Evolutionary conservation across 2,113 vertebrate genomes (phyloP).

Genomic region (Pseudonaja textilis): DNA sequence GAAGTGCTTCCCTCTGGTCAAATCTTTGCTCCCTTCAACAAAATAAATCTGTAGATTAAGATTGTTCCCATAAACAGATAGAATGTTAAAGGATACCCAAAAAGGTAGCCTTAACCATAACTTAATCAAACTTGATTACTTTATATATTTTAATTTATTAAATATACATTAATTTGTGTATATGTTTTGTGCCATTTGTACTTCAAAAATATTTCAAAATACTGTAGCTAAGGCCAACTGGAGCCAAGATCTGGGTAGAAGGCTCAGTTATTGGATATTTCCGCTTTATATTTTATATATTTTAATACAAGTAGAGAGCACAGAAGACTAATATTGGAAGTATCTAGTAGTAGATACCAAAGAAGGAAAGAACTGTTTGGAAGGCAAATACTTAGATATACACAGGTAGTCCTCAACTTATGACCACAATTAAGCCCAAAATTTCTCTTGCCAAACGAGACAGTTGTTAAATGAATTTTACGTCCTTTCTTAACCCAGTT

Average conservation of each 20-base stretch:
- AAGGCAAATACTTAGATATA: neutral
- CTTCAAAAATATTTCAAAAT: neutral
- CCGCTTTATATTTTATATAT: neutral
- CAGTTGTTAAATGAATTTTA: neutral
- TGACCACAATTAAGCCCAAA: neutral
- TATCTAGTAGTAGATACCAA: neutral
- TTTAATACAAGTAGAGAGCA: neutral
- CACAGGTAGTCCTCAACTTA: too few species aligned
- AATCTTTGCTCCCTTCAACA: neutral
- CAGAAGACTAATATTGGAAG: neutral
- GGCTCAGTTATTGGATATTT: neutral
- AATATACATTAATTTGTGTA: neutral
- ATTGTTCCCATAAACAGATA: neutral
- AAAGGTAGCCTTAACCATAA: neutral
- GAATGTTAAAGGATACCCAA: neutral
- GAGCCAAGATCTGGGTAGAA: neutral
- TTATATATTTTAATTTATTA: neutral
- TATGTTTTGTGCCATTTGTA: neutral
- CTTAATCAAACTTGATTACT: neutral
- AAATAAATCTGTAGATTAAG: neutral
- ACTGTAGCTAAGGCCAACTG: neutral
- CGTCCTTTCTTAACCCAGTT: neutral
- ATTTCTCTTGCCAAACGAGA: neutral
- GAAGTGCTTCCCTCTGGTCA: neutral
- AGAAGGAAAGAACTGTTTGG: neutral